phyloP scores from a whole-genome alignment of 2,797 vertebrate species.

The Premnoplex brunnescens region DNA sequence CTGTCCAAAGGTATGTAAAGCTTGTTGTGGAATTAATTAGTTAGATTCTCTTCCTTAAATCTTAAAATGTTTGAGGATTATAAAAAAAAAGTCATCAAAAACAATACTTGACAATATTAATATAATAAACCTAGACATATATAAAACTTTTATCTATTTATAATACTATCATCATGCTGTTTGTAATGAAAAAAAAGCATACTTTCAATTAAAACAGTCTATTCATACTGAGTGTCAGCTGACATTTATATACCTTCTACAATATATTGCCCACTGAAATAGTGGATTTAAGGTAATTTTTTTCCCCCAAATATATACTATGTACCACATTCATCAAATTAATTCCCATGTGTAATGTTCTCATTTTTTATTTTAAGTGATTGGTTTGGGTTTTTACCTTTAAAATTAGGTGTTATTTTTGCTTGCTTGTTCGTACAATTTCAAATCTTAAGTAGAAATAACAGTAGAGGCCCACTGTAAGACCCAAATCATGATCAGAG shows the following conservation, averaged over 20 bases:
- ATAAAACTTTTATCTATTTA: not conserved
- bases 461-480: not conserved
- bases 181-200: not conserved
- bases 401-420: not conserved
- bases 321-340: not conserved
- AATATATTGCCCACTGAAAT: not conserved
- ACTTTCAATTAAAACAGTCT: not conserved
- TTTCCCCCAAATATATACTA: not conserved
- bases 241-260: not conserved
- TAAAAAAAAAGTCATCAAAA: not conserved
- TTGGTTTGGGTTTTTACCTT: not conserved
- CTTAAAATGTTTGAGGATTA: not conserved
- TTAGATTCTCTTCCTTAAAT: not conserved
- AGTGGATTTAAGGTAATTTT: not conserved
- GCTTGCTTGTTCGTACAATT: not conserved
- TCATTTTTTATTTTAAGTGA: not conserved
- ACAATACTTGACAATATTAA: not conserved
- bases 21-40: not conserved
- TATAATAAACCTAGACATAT: not conserved
- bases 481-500: not conserved
- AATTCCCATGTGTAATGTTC: not conserved
- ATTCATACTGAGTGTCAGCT: not conserved
- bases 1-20: not conserved
- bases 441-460: not conserved
- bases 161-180: not conserved